Evolutionary conservation across 1,140 invertebrate species (phyloP), one percentile per base, ranked within the genome.

Genomic region (Conus betulinus): DNA sequence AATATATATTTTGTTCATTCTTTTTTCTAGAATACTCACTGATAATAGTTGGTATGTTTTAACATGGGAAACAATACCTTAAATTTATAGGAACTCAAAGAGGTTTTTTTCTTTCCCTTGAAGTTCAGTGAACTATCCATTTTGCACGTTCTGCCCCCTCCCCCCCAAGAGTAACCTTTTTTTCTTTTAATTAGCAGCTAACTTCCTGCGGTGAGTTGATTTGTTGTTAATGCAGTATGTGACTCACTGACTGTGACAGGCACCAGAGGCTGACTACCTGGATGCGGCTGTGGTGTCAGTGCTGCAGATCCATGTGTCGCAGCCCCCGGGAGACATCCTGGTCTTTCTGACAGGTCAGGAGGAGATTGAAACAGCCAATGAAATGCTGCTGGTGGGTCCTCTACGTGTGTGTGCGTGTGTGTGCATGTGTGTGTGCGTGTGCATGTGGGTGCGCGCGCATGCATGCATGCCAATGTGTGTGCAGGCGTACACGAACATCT

Each of bases 211-310:
- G n/a, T n/a, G 74, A 11, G 74, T 11, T 10, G n/a, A 11, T 10
- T 78, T 78, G 74, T 20, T 78, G n/a, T 78, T n/a, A n/a, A 39
- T n/a, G n/a, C 10, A 78, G 11, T 11, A 78, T 78, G 23, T 78
- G 10, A 0, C 23, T 23, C 25, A 17, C 27, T 10, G 23, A 17
- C n/a, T 84, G 82, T 84, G 71, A 0, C 57, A 93, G 91, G 98
- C 99, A 3, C 99, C 99, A 0, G 99, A 99, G 96, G 98, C 99
- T 39, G 98, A 99, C 96, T 99, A 99, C 94, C 97, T 99, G 85
- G 99, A 99, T 95, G 99, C 99, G 0, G 98, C 98, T 95, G 98
- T 99, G 3, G 98, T 99, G 0, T 99, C 98, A 5, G 97, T 99
- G 76, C 99, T 0, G 88, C 99, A 99, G 96, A 99, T 99, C 93